Evolutionary conservation across 2,113 vertebrate genomes (phyloP), one percentile per base, ranked within the genome.

Genomic region (Cygnus buccinator): DNA sequence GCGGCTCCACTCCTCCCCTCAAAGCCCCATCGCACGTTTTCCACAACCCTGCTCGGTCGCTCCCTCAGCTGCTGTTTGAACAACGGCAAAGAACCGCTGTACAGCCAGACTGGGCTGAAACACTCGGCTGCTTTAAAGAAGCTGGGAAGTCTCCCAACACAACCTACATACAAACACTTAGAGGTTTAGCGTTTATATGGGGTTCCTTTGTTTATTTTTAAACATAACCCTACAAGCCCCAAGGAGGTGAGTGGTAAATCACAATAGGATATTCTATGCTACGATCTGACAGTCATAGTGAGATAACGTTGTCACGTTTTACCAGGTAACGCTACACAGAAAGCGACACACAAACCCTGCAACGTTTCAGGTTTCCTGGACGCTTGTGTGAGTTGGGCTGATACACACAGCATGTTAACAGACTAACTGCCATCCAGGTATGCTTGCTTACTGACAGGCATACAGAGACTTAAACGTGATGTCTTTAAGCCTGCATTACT

Each of bases 281-380:
- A 3, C 4, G 39, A 9, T 33, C 73, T 4, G 35, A 21, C 12
- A n/a, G 59, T 63, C 20, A 37, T 63, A 57, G 48, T 26, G 4
- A 16, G 83, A 68, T 3, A 10, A 9, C 6, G 1, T 13, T 13
- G 6, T 3, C 48, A 3, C 3, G 0, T 2, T 2, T 19, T 44
- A 29, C 41, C 28, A 44, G 61, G 31, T 3, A 55, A 10, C 0
- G 2, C 50, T 48, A 31, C 18, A 21, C 58, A 41, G 21, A 28
- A 58, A 48, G 41, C 58, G 5, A 52, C 5, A 0, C 0, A 5
- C 0, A 4, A n/a, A 21, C 3, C 31, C 81, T 8, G 67, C 0
- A 2, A 4, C 2, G 2, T 5, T 8, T 0, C 10, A 9, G 31
- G 43, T 8, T 33, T 41, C 35, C 39, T 22, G 1, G 3, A 46